phyloP scores from a whole-genome alignment of 2,888 invertebrate species.

The Rutpela maculata region DNA sequence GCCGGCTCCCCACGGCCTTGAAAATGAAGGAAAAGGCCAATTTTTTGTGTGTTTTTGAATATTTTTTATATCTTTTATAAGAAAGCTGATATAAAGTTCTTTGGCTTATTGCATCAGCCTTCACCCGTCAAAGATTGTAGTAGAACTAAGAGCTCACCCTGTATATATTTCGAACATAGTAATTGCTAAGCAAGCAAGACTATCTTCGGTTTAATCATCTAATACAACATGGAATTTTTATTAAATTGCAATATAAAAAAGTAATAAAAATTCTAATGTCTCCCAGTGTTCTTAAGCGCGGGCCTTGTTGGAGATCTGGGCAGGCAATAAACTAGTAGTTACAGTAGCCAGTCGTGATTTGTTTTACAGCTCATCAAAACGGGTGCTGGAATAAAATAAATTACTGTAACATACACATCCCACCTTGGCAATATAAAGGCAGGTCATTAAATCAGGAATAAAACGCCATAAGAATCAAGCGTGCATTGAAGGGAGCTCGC shows the following conservation, averaged over 20 bases:
- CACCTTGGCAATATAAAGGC: constrained; percentile 59
- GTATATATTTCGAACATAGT: too few species aligned
- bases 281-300: constrained; percentile 43
- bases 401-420: constrained; percentile 51
- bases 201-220: background rate
- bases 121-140: too few species aligned
- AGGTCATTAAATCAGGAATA: constrained; percentile 57
- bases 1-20: too few species aligned
- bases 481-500: constrained; percentile 13
- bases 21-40: too few species aligned
- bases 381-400: constrained; percentile 61
- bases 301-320: constrained; percentile 44
- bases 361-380: constrained; percentile 66
- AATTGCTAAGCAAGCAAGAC: too few species aligned
- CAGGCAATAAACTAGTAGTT: constrained; percentile 59
- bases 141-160: too few species aligned
- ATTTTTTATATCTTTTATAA: too few species aligned
- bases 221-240: constrained; percentile 18
- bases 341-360: constrained; percentile 64
- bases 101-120: too few species aligned
- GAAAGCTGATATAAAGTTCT: too few species aligned
- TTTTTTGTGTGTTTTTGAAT: too few species aligned
- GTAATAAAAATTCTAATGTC: constrained; percentile 51
- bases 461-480: constrained; percentile 35
- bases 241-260: constrained; percentile 39